phyloP scores from a whole-genome alignment of 92 coral and sea anemone genomes.

The Meandrina meandrites region DNA sequence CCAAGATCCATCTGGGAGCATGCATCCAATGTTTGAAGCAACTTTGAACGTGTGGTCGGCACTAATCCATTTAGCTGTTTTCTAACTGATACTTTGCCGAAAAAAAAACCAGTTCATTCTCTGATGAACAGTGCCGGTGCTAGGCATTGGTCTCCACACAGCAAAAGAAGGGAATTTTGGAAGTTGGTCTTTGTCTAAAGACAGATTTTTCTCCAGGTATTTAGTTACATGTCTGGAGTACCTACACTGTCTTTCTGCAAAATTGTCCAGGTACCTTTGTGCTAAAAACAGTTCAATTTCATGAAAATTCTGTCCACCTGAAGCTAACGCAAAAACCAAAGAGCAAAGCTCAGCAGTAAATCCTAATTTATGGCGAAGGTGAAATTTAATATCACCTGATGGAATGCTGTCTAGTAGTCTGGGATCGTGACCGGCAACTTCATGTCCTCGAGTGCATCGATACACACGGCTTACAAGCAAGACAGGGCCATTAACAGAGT shows the following conservation, averaged over 20 bases:
- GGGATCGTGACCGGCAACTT: conserved; percentile 35
- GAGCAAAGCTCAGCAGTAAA: conserved; percentile 34
- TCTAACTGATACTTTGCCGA: conserved; percentile 21
- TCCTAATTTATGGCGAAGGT: conserved; percentile 33
- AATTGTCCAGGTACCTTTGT: conserved; percentile 36
- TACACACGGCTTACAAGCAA: conserved; percentile 41
- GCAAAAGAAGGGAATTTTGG: conserved; percentile 38
- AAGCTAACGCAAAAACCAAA: conserved; percentile 33
- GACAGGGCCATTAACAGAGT: conserved; percentile 30
- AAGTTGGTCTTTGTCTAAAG: conserved; percentile 13
- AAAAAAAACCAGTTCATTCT: conserved; percentile 35
- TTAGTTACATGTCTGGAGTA: conserved; percentile 14
- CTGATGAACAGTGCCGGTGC: conserved; percentile 34
- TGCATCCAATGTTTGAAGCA: conserved; percentile 48
- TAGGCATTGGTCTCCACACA: conserved; percentile 34
- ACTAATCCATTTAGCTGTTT: conserved; percentile 36
- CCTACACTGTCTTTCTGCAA: conserved; percentile 37
- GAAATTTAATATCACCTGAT: conserved; percentile 26
- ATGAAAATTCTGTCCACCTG: conserved; percentile 29
- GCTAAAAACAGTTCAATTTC: conserved; percentile 44
- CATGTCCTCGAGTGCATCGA: conserved; percentile 40
- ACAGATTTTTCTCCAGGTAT: conserved; percentile 2
- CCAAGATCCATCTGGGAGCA: conserved; percentile 43
- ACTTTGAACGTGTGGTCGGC: conserved; percentile 38
- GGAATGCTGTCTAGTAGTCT: conserved; percentile 15